phyloP scores from a whole-genome alignment of 2,797 vertebrate species.

The Sylvia borin region DNA sequence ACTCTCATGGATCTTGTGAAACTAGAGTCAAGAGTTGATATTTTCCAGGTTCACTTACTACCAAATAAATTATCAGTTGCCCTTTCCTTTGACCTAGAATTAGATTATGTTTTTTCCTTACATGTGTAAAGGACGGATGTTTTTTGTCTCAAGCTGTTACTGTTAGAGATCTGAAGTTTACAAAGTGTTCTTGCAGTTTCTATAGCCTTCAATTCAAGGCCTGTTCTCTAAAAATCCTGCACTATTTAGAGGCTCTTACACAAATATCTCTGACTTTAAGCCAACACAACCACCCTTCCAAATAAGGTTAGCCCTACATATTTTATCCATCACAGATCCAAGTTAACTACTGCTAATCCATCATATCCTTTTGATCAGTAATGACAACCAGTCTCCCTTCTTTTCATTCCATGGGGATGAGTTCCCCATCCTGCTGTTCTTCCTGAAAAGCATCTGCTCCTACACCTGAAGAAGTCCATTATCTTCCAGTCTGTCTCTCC shows the following conservation, averaged over 20 bases:
- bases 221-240: not conserved
- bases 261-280: not conserved
- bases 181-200: not conserved
- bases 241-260: not conserved
- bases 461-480: not conserved
- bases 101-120: not conserved
- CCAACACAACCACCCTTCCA: not conserved
- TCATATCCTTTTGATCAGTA: not conserved
- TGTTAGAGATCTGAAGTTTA: not conserved
- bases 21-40: not conserved
- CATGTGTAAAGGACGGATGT: not conserved
- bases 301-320: not conserved
- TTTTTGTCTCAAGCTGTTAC: not conserved
- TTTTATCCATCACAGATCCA: not conserved
- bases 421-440: not conserved
- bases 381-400: not conserved
- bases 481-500: not conserved
- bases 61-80: not conserved
- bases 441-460: not conserved
- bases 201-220: not conserved
- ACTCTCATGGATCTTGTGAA: not conserved
- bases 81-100: not conserved
- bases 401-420: fast-evolving
- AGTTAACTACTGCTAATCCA: not conserved
- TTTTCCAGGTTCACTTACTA: not conserved